Evolutionary conservation across 1,140 invertebrate genomes (phyloP).

Genomic region (Episyrphus balteatus): DNA sequence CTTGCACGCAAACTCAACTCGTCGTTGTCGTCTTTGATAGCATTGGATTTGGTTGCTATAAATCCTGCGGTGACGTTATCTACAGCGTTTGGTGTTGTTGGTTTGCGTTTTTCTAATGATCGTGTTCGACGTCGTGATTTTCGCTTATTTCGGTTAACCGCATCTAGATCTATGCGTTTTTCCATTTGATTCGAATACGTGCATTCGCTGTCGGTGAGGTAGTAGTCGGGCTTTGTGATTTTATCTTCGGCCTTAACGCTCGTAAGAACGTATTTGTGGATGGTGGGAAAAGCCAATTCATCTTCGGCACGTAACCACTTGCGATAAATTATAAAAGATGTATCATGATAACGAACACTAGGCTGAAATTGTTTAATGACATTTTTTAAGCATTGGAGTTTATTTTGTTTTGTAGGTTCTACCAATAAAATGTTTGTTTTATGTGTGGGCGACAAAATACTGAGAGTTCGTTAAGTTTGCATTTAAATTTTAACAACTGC

Average conservation of each 20-base stretch:
- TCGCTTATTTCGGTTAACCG: background rate
- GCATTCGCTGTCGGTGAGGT: background rate
- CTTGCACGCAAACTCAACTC: background rate
- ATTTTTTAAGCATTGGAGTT: too few species aligned
- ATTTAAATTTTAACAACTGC: too few species aligned
- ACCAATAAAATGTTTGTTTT: too few species aligned
- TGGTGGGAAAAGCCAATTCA: background rate
- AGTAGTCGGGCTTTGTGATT: background rate
- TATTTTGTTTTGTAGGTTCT: too few species aligned
- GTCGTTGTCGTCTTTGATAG: background rate
- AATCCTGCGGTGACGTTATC: too few species aligned
- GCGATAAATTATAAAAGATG: background rate
- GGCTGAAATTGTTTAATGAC: background rate
- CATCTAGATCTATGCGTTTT: background rate
- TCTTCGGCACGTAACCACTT: background rate
- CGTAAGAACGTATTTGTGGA: background rate
- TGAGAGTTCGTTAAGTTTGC: too few species aligned
- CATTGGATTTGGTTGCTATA: too few species aligned
- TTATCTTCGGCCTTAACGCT: background rate
- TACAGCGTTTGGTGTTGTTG: background rate
- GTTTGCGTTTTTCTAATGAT: background rate
- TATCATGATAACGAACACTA: background rate
- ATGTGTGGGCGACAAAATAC: too few species aligned
- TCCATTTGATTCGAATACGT: too few species aligned
- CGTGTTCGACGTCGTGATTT: background rate